phyloP scores from a whole-genome alignment of 2,797 vertebrate species.

The Ptychobarbus kaznakovi region DNA sequence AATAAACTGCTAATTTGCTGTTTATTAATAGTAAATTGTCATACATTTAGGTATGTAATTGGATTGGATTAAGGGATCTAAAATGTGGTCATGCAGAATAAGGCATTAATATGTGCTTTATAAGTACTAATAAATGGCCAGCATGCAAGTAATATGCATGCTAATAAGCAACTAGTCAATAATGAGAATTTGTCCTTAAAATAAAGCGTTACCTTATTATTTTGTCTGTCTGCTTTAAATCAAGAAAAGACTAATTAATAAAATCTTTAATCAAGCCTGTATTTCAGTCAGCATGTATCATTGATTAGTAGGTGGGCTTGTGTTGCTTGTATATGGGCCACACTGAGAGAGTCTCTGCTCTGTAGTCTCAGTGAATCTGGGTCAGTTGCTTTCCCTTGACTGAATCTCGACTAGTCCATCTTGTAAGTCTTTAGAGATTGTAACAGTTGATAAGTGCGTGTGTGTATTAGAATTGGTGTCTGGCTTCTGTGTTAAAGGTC shows the following conservation, averaged over 20 bases:
- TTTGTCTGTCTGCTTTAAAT: neutral
- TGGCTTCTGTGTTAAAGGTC: neutral
- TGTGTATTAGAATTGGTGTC: neutral
- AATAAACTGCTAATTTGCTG: neutral
- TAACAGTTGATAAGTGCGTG: neutral
- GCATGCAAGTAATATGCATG: neutral
- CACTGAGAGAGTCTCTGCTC: neutral
- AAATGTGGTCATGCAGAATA: too few species aligned
- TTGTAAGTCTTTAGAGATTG: conserved; percentile 21
- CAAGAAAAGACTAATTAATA: neutral
- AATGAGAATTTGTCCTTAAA: neutral
- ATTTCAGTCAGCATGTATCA: neutral
- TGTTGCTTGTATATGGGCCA: neutral
- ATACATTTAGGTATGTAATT: too few species aligned
- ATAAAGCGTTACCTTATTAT: neutral
- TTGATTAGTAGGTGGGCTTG: neutral
- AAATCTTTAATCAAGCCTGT: neutral
- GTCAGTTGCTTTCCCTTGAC: conserved; percentile 22
- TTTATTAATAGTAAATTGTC: too few species aligned
- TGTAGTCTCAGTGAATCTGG: conserved; percentile 23
- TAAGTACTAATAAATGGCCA: neutral
- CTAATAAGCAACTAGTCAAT: neutral
- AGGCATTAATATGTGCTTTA: too few species aligned
- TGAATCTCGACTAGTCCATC: conserved; percentile 7
- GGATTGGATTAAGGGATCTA: too few species aligned